phyloP scores from a whole-genome alignment of 1,140 invertebrate genomes.

The Homarus americanus region DNA sequence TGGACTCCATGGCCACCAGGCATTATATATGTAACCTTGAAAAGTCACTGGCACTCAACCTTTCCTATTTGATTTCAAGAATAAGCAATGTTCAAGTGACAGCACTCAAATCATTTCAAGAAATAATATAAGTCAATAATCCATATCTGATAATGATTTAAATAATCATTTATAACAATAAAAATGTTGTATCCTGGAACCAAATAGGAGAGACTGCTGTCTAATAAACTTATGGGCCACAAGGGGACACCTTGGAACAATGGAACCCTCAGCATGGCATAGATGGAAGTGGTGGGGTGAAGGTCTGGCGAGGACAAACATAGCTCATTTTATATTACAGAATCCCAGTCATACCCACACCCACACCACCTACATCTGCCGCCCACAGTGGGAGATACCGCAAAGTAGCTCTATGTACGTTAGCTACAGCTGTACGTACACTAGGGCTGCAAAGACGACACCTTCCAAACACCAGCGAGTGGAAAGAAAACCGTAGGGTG shows the following conservation, averaged over 20 bases:
- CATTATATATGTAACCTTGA: neutral
- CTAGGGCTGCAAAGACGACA: neutral
- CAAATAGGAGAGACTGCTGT: conserved; percentile 18
- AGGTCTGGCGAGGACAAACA: conserved; percentile 41
- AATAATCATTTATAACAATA: conserved; percentile 27
- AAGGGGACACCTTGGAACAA: conserved; percentile 28
- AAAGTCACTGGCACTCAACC: neutral
- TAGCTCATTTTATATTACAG: conserved; percentile 62
- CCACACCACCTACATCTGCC: conserved; percentile 22
- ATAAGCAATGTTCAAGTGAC: neutral
- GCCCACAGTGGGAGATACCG: conserved; percentile 22
- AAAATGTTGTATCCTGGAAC: neutral
- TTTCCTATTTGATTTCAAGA: neutral
- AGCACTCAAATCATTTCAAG: conserved; percentile 8
- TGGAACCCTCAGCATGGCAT: conserved; percentile 41
- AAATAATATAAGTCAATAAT: neutral
- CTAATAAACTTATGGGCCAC: conserved; percentile 3
- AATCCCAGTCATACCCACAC: conserved; percentile 44
- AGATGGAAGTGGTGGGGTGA: conserved; percentile 14
- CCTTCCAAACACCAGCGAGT: conserved; percentile 46
- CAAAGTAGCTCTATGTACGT: conserved; percentile 21
- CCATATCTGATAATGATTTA: conserved; percentile 21
- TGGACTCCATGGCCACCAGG: conserved; percentile 17
- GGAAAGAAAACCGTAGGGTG: conserved; percentile 36
- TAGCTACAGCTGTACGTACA: neutral